Conservation (phyloP, 2,888 invertebrate genomes). For the Drosophila kambysellisi region DNA sequence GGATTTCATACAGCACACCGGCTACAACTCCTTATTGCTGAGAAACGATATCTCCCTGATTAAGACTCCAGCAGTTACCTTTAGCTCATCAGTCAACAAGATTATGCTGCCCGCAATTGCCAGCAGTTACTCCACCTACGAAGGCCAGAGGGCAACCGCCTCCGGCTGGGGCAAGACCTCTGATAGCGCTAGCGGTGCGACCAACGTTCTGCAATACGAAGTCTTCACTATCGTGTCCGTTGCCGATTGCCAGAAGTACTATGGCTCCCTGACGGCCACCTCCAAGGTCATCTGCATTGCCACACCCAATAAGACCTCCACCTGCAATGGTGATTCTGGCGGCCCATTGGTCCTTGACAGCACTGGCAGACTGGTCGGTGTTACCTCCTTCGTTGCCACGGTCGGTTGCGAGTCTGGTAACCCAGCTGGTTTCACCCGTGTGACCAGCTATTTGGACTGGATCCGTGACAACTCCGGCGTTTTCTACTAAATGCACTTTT, state of each 20-base stretch:
- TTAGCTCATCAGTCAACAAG: conserved; percentile 41
- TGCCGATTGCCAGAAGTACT: conserved; percentile 68
- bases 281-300: conserved; percentile 69
- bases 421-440: conserved; percentile 71
- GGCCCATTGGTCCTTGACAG: conserved; percentile 73
- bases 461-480: conserved; percentile 67
- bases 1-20: conserved; percentile 82
- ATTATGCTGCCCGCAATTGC: conserved; percentile 58
- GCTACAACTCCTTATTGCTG: conserved; percentile 65
- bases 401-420: conserved; percentile 62
- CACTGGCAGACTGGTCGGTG: conserved; percentile 62
- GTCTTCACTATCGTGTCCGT: conserved; percentile 77
- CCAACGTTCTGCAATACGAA: conserved; percentile 79
- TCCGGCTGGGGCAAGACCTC: conserved; percentile 85
- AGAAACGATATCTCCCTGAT: conserved; percentile 81
- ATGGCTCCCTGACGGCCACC: conserved; percentile 42
- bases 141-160: conserved; percentile 76
- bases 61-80: conserved; percentile 53
- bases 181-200: conserved; percentile 60
- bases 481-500: conserved; percentile 41
- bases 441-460: conserved; percentile 76
- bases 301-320: conserved; percentile 65
- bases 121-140: conserved; percentile 72
- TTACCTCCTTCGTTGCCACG: conserved; percentile 71
- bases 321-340: conserved; percentile 82